Base-by-base conservation (phyloP, 2,888 invertebrate species). In the Microplitis manilae region DNA sequence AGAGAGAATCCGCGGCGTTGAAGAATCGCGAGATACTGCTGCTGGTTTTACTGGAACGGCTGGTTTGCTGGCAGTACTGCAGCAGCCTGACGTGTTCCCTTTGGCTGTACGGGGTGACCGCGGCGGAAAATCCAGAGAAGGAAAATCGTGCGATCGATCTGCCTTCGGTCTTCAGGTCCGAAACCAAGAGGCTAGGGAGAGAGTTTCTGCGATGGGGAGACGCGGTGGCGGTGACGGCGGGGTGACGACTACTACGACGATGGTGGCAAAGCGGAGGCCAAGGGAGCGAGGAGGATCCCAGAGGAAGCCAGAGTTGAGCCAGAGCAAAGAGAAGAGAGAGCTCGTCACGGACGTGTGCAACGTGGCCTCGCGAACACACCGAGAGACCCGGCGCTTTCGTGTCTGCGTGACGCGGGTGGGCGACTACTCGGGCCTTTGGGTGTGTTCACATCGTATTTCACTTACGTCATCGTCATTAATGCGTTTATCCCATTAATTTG, bases 61-160 rank as follows among this genome's bases (percentile, higher is more conserved):
- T 30, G 30, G 30, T 30, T 30, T 30, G 4, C 30, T 30, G 30
- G 30, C 30, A 30, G 30, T 30, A 30, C 30, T 30, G 30, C 30
- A 30, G 61, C 62, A 73, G 40, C 20, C 15, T 71, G 68, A 60
- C 65, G 59, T 73, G 59, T 73, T 62, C 77, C 77, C 69, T 77
- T 73, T 62, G 77, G 71, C 76, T 78, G 77, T 75, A 78, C 73
- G 75, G 86, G 87, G 86, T 87, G 87, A 87, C 87, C 88, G 86
- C 76, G 79, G 81, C 82, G 88, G 89, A 88, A 88, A 89, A 88
- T 86, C 88, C 87, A 85, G 89, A 87, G 89, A 87, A 89, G 89
- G 89, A 89, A 89, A 89, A 89, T 89, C 88, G 86, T 84, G 85
- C 88, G 89, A 89, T 89, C 89, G 89, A 89, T 89, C 88, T 89